phyloP scores from a whole-genome alignment of 2,888 invertebrate species.

The Pilophorus perplexus region DNA sequence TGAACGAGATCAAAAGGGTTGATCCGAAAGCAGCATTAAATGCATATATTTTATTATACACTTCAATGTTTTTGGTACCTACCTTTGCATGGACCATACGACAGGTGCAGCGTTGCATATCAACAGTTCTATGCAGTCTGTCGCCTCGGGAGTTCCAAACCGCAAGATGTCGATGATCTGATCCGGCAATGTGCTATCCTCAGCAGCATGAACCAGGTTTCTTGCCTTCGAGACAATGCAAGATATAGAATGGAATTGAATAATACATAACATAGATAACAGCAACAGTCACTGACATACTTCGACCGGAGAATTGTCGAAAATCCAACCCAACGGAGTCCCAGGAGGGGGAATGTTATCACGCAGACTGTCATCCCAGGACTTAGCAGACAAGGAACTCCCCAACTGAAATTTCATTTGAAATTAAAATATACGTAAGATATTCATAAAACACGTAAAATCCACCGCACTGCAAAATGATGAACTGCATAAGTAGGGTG shows the following conservation, averaged over 20 bases:
- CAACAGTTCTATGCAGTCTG: slow-evolving; percentile 67
- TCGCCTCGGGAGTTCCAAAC: slow-evolving; percentile 49
- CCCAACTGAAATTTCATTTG: slow-evolving; percentile 41
- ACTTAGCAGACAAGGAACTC: slow-evolving; percentile 22
- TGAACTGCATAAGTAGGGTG: no score
- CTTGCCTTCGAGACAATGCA: slow-evolving; percentile 55
- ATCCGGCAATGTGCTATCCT: slow-evolving; percentile 62
- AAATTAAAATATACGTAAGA: no score
- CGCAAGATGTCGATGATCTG: slow-evolving; percentile 60
- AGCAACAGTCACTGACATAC: slow-evolving; percentile 30
- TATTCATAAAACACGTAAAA: no score
- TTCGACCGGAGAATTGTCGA: slow-evolving; percentile 59
- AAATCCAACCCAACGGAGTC: slow-evolving; percentile 62
- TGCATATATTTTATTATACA: not conserved
- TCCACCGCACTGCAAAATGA: no score
- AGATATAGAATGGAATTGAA: no score
- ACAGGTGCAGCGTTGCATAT: slow-evolving; percentile 76
- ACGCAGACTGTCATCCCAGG: slow-evolving; percentile 8
- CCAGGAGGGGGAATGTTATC: slow-evolving; percentile 49
- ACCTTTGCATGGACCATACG: slow-evolving; percentile 71
- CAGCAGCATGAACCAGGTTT: slow-evolving; percentile 49
- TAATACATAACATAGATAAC: no score
- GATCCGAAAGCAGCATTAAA: not conserved
- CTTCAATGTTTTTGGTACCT: slow-evolving; percentile 49
- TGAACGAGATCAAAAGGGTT: slow-evolving; percentile 52